These are phyloP conservation scores for Tetranychus urticae DNA, from an alignment of 1,140 invertebrate genomes.

Conservation along the genomic window DNA sequence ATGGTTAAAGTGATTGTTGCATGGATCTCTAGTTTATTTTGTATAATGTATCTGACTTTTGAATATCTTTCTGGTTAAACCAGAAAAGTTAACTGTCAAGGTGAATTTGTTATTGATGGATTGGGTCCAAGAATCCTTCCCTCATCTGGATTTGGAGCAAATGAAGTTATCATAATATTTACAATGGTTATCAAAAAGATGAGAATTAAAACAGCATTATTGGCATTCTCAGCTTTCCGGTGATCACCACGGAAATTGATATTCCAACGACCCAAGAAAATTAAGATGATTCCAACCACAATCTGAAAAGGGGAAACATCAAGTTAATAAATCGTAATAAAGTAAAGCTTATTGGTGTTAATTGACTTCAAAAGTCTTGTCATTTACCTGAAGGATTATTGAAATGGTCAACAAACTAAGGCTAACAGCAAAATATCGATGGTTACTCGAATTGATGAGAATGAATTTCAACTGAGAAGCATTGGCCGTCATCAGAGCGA, in stretches of 20 bases:
- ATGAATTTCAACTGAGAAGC: constrained; percentile 49
- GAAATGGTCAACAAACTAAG: constrained; percentile 52
- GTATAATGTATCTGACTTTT: too few relatives aligned
- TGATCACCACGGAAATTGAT: constrained; percentile 13
- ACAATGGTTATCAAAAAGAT: constrained; percentile 15
- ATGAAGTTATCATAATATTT: constrained; percentile 15
- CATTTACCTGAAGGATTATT: constrained; percentile 52
- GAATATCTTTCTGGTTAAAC: too few relatives aligned
- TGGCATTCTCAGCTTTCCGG: constrained; percentile 12
- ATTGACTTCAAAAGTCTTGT: neutral
- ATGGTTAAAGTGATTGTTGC: too few relatives aligned
- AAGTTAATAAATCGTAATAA: neutral
- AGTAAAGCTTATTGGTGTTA: neutral
- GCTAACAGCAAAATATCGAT: constrained; percentile 22
- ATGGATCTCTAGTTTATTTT: too few relatives aligned
- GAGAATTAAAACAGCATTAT: constrained; percentile 13
- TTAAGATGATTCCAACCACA: constrained; percentile 13
- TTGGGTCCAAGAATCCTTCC: too few relatives aligned
- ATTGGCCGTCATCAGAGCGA: constrained; percentile 28
- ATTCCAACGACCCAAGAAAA: constrained; percentile 14
- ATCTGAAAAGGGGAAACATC: constrained; percentile 2
- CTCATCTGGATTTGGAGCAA: constrained; percentile 7
- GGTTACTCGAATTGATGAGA: constrained; percentile 5
- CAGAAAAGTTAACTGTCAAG: too few relatives aligned
- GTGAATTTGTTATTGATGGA: too few relatives aligned